Conservation (phyloP, 2,888 invertebrate genomes). For the Synanthedon myopaeformis region DNA sequence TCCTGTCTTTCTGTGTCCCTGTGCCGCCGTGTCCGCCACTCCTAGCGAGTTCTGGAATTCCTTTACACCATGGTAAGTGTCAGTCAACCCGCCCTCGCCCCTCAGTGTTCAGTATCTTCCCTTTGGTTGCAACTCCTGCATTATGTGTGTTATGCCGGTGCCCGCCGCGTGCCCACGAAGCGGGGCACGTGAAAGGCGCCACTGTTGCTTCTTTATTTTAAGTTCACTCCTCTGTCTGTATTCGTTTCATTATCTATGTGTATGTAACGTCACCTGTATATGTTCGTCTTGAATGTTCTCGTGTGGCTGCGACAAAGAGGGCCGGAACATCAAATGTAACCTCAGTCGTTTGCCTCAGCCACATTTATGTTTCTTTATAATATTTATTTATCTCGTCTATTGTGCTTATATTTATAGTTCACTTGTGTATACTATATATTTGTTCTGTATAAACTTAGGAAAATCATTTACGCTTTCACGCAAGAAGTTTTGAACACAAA, state of each 20-base stretch:
- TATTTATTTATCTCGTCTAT: constrained; percentile 69
- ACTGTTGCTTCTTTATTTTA: constrained; percentile 64
- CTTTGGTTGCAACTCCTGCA: constrained; percentile 70
- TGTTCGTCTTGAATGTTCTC: constrained; percentile 68
- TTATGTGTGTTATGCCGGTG: constrained; percentile 61
- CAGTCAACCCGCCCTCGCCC: constrained; percentile 74
- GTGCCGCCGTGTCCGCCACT: constrained; percentile 77
- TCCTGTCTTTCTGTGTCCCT: constrained; percentile 78
- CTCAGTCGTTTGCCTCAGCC: constrained; percentile 54
- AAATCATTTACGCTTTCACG: constrained; percentile 72
- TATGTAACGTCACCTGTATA: constrained; percentile 66
- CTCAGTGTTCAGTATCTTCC: constrained; percentile 70
- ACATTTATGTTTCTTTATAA: constrained; percentile 55
- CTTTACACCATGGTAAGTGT: constrained; percentile 98
- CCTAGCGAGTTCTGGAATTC: constrained; percentile 98
- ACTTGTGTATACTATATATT: constrained; percentile 46
- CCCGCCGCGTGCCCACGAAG: constrained; percentile 54
- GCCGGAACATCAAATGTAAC: constrained; percentile 22
- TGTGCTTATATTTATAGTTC: constrained; percentile 65
- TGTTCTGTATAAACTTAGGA: constrained; percentile 63
- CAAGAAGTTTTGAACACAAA: constrained; percentile 63
- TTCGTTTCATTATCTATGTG: constrained; percentile 72
- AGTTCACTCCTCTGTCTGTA: constrained; percentile 68
- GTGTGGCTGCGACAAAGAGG: constrained; percentile 60
- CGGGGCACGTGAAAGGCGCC: constrained; percentile 55